Evolutionary conservation across 2,888 invertebrate species (phyloP).

Genomic region (Heliconius charithonia): DNA sequence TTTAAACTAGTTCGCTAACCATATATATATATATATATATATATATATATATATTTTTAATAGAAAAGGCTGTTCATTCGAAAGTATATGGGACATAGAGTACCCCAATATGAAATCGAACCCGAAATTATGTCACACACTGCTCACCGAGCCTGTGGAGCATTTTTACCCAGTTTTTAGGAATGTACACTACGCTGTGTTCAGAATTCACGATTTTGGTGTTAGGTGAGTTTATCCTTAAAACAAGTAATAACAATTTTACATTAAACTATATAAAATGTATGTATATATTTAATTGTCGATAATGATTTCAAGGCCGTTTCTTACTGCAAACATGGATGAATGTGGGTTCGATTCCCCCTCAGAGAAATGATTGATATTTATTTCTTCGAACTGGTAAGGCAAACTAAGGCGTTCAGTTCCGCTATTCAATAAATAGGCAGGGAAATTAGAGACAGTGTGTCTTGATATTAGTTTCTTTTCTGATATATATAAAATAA

Average conservation of each 20-base stretch:
- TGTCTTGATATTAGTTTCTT: background rate
- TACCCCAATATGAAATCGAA: constrained; percentile 47
- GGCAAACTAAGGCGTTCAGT: background rate
- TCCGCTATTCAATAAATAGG: background rate
- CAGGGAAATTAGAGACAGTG: too few relatives aligned
- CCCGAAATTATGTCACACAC: constrained; percentile 60
- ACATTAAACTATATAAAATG: too few relatives aligned
- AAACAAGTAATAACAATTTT: too few relatives aligned
- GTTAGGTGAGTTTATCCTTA: constrained; percentile 58
- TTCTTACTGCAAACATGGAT: background rate
- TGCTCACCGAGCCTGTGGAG: constrained; percentile 59
- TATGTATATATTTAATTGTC: too few relatives aligned
- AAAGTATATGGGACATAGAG: constrained; percentile 69
- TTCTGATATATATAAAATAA: background rate
- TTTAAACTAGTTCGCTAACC: too few relatives aligned
- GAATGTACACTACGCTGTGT: constrained; percentile 66
- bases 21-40: background rate
- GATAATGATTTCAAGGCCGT: background rate
- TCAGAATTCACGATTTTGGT: constrained; percentile 70
- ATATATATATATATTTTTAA: constrained; percentile 4
- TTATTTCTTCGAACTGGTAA: too few relatives aligned
- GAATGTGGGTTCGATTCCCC: background rate
- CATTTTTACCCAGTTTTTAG: constrained; percentile 73
- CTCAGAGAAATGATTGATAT: background rate
- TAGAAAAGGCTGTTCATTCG: constrained; percentile 67